phyloP scores from a whole-genome alignment of 2,888 invertebrate genomes.

The Boloria euphrosyne region DNA sequence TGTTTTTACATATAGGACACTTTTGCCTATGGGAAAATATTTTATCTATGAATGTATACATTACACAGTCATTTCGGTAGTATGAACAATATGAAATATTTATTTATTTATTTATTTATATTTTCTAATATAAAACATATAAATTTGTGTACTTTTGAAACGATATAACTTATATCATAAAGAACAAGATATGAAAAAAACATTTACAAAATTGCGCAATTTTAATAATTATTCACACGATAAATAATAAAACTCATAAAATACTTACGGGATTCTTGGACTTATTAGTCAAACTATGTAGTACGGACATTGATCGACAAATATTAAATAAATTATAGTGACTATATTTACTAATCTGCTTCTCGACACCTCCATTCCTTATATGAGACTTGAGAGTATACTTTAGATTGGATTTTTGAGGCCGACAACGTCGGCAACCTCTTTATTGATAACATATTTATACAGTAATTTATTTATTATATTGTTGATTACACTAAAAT shows the following conservation, averaged over 20 bases:
- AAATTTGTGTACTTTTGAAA: too few relatives aligned
- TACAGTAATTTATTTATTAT: neutral
- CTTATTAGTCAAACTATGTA: constrained; percentile 62
- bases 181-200: too few relatives aligned
- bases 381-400: constrained; percentile 52
- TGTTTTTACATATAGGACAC: too few relatives aligned
- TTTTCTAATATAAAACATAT: too few relatives aligned
- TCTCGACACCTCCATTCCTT: constrained; percentile 50
- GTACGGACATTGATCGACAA: constrained; percentile 63
- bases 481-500: constrained; percentile 1
- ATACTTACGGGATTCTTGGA: constrained; percentile 63
- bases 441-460: constrained; percentile 67
- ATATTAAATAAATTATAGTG: constrained; percentile 54
- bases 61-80: too few relatives aligned
- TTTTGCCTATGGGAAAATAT: too few relatives aligned
- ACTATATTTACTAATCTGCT: constrained; percentile 55
- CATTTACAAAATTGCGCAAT: constrained; percentile 37
- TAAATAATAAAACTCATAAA: constrained; percentile 3
- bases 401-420: constrained; percentile 62
- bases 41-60: too few relatives aligned
- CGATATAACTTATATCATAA: too few relatives aligned
- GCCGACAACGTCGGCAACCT: constrained; percentile 61
- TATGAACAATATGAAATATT: too few relatives aligned
- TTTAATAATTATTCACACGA: neutral
- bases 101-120: too few relatives aligned